Evolutionary conservation across 1,140 invertebrate species (phyloP), one percentile per base, ranked within the genome.

Genomic region (Drosophila bifasciata): DNA sequence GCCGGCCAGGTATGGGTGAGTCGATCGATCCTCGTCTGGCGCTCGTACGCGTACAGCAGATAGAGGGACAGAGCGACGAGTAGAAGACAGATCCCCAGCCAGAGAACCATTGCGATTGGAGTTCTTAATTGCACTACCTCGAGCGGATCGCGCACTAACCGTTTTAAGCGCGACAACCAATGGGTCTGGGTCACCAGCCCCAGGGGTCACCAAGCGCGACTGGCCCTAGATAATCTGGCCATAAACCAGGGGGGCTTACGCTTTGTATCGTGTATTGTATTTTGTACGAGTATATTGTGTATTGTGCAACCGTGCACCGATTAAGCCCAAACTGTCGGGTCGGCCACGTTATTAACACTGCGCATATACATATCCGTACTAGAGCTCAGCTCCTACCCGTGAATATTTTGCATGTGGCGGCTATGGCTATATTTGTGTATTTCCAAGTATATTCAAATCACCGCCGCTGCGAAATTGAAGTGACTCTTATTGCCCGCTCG

Each of bases 1-100:
- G 45, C 76, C 0, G 83, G 83, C 83, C 83, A 88, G 6, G 79
- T 88, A 19, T 50, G 41, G 21, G 83, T 88, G 5, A 83, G 45
- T 1, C 62, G 45, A 53, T 88, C 70, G 4, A 83, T 43, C 16
- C 70, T 48, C 17, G 43, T 41, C 19, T 88, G 83, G n/a, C 66
- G 45, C 21, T 67, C 43, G 49, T 53, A 45, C 25, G 52, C 61
- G n/a, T 70, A 67, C 0, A 57, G 9, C 8, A 85, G 39, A 23
- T 63, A 86, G 0, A 60, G 11, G 17, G 32, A n/a, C 15, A 85
- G 4, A 0, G 21, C 53, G 6, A 55, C 2, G 2, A 40, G 1
- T 0, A 77, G 40, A n/a, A 85, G 19, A 36, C 36, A 62, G 9
- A 69, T 28, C 1, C 63, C 11, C 6, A 85, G 16, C 11, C 40